Evolutionary conservation across 2,113 vertebrate species (phyloP).

Genomic region (Xiphophorus hellerii): DNA sequence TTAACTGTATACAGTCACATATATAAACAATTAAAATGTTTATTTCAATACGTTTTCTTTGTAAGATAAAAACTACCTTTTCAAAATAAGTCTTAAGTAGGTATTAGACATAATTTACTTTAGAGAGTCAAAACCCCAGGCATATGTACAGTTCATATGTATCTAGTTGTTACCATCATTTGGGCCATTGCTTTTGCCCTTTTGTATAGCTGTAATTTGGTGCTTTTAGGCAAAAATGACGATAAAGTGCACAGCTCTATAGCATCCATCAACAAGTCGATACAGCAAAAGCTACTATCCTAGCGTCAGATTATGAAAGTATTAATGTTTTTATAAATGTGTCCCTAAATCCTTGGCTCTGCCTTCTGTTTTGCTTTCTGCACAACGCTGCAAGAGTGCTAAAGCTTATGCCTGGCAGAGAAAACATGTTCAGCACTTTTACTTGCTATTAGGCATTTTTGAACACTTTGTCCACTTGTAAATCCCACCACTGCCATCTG

Average conservation of each 20-base stretch:
- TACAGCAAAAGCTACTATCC: neutral
- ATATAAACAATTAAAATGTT: too few relatives aligned
- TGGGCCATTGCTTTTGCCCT: neutral
- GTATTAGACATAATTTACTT: too few relatives aligned
- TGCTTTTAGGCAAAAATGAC: conserved; percentile 5
- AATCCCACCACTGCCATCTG: conserved; percentile 62
- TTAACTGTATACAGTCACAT: too few relatives aligned
- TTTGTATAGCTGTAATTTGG: neutral
- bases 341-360: conserved; percentile 26
- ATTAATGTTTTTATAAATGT: conserved; percentile 25
- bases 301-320: conserved; percentile 15
- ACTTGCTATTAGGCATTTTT: conserved; percentile 46
- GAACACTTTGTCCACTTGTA: conserved; percentile 49
- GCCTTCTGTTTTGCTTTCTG: conserved; percentile 27
- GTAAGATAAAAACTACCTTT: too few relatives aligned
- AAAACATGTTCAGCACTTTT: conserved; percentile 54
- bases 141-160: neutral
- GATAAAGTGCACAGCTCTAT: neutral
- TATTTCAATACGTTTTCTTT: too few relatives aligned
- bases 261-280: conserved; percentile 13
- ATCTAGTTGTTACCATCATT: neutral
- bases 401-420: conserved; percentile 36
- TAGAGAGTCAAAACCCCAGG: too few relatives aligned
- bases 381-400: conserved; percentile 27
- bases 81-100: too few relatives aligned